Evolutionary conservation across 37 sponge, comb jelly and placozoan genomes (phyloP).

Genomic region (Haliclona indistincta): DNA sequence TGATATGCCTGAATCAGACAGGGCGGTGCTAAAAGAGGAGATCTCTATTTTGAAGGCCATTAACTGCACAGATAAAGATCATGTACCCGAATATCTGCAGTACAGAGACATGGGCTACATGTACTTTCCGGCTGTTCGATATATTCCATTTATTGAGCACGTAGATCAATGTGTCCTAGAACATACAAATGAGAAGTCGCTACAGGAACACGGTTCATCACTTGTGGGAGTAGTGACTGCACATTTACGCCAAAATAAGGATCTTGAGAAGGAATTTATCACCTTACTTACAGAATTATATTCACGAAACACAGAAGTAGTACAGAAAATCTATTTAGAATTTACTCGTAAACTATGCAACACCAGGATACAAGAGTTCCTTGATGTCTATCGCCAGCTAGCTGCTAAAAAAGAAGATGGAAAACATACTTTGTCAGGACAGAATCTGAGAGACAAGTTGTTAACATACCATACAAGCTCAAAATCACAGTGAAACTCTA

Average conservation of each 20-base stretch:
- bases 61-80: constrained; percentile 5
- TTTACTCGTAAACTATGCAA: constrained; percentile 1
- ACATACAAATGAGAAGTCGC: background rate
- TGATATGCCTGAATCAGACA: background rate
- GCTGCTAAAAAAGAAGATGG: background rate
- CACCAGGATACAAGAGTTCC: background rate
- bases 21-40: constrained; percentile 4
- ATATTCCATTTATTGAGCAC: constrained; percentile 6
- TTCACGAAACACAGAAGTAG: no score
- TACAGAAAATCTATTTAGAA: background rate
- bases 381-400: background rate
- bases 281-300: no score
- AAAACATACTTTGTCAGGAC: background rate
- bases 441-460: background rate
- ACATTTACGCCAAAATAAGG: no score
- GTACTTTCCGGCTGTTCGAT: constrained; percentile 19
- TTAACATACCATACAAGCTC: background rate
- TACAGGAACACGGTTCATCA: background rate
- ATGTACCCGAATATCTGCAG: constrained; percentile 16
- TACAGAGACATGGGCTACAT: constrained; percentile 24
- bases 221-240: background rate
- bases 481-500: no score
- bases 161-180: constrained; percentile 13
- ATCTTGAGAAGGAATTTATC: no score
- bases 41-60: constrained; percentile 7